phyloP scores from a whole-genome alignment of 2,797 vertebrate genomes.

The Anabas testudineus region DNA sequence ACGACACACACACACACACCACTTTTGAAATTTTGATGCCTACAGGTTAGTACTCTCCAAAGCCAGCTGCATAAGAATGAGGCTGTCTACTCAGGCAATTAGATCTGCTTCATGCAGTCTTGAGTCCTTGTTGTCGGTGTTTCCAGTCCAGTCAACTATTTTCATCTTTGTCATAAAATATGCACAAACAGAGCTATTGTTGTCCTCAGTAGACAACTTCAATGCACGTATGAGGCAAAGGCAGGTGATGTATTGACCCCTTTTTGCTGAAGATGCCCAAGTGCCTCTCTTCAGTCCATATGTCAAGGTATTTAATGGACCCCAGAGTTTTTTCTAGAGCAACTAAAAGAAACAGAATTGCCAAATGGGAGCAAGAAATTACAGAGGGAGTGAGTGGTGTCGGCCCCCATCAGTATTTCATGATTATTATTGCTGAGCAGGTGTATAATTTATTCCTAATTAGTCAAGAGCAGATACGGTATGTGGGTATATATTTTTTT shows the following conservation, averaged over 20 bases:
- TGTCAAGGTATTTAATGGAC: constrained; percentile 64
- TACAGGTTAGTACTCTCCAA: constrained; percentile 48
- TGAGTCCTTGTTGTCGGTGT: constrained; percentile 45
- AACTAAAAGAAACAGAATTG: constrained; percentile 36
- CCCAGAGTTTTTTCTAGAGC: constrained; percentile 48
- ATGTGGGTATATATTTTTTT: too few species aligned
- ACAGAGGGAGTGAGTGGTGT: constrained; percentile 27
- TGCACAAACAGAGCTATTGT: constrained; percentile 59
- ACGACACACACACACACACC: constrained; percentile 1
- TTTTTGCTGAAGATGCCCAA: constrained; percentile 60
- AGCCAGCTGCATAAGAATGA: constrained; percentile 55
- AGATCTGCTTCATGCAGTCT: constrained; percentile 53
- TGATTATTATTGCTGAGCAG: constrained; percentile 49
- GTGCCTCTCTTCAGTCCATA: constrained; percentile 46
- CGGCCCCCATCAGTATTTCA: constrained; percentile 27
- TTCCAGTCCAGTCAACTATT: constrained; percentile 60
- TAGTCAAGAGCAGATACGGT: too few species aligned
- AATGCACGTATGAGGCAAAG: constrained; percentile 29
- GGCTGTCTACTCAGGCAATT: constrained; percentile 62
- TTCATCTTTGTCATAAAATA: constrained; percentile 71
- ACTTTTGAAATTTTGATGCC: constrained; percentile 25
- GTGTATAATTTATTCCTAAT: constrained; percentile 5
- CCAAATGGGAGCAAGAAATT: constrained; percentile 44
- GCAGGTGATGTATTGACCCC: constrained; percentile 46
- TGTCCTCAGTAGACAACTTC: constrained; percentile 59